Evolutionary conservation across 2,797 vertebrate genomes (phyloP).

Genomic region (Ciconia nigra): DNA sequence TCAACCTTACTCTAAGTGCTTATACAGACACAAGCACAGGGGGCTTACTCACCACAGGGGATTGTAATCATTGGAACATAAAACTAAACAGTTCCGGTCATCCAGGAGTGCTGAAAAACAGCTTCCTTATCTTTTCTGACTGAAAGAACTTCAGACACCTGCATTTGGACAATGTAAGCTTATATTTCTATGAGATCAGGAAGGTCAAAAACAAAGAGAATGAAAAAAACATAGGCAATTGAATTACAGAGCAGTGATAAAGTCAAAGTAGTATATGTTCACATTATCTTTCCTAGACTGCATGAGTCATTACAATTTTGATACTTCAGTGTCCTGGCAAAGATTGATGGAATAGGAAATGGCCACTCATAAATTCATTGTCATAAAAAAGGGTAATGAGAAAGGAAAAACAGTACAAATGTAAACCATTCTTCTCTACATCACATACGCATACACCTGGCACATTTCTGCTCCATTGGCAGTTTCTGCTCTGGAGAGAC

Average conservation of each 20-base stretch:
- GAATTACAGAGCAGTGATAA: conserved; percentile 47
- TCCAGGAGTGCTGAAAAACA: neutral
- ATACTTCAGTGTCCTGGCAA: conserved; percentile 11
- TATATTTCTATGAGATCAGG: neutral
- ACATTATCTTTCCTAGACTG: conserved; percentile 23
- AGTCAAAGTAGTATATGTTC: neutral
- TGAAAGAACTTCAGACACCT: neutral
- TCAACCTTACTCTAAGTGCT: neutral
- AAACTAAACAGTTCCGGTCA: neutral
- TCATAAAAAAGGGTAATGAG: neutral
- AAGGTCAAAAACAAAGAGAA: neutral
- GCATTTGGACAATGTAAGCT: neutral
- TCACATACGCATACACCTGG: neutral
- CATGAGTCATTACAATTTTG: conserved; percentile 39
- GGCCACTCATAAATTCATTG: neutral
- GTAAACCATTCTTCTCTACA: neutral
- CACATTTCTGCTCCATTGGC: neutral
- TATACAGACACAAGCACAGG: neutral
- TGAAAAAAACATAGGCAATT: neutral
- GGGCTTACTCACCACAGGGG: neutral
- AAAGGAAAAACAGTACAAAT: neutral
- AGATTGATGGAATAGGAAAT: conserved; percentile 9
- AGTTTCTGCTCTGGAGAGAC: neutral
- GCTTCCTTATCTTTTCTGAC: neutral
- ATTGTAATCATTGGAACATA: neutral